Conservation (phyloP, 2,113 vertebrate species). For the rat (Rattus norvegicus) region DNA sequence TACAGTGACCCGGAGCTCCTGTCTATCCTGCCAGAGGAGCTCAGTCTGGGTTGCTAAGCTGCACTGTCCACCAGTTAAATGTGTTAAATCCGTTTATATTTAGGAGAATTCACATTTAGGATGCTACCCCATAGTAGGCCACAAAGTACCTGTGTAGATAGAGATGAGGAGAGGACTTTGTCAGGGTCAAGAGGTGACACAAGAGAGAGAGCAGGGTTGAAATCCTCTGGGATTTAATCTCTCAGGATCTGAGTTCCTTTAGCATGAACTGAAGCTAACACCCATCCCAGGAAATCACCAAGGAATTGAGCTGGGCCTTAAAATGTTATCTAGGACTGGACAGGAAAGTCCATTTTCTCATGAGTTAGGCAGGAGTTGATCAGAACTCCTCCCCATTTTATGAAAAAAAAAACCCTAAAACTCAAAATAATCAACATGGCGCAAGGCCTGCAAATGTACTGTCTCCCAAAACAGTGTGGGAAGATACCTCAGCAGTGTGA, state of each 20-base stretch:
- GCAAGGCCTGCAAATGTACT: neutral
- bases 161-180: neutral
- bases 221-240: neutral
- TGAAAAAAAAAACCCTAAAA: constrained; percentile 23
- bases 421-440: constrained; percentile 39
- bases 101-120: neutral
- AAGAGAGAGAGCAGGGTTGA: neutral
- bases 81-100: neutral
- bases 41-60: neutral
- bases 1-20: neutral
- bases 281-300: neutral
- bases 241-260: neutral
- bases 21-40: neutral
- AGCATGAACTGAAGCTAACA: neutral
- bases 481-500: neutral
- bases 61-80: neutral
- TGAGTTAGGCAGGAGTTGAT: constrained; percentile 13
- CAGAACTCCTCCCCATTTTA: neutral
- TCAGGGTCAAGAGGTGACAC: neutral
- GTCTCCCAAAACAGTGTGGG: neutral
- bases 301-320: neutral
- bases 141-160: neutral
- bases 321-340: neutral
- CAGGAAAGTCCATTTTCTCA: neutral
- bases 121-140: too few species aligned